Base-by-base conservation (phyloP, 2,113 vertebrate species). In the Anolis carolinensis region DNA sequence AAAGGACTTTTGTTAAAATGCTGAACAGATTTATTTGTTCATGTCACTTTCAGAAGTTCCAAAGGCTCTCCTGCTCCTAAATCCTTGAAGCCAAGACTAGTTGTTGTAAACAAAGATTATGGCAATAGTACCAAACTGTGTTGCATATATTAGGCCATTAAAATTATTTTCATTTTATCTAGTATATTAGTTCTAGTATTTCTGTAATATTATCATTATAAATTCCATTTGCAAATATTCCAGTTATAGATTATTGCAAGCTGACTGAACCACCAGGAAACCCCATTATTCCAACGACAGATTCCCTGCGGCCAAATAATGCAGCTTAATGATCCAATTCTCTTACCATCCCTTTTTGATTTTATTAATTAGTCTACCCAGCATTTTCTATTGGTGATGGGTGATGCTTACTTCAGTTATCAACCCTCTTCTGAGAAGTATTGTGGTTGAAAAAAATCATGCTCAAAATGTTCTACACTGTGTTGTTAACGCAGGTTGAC, bases 241-340 rank as follows among this genome's bases (percentile, higher is more conserved):
- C 92, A 93, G 93, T 95, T 93, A 94, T 90, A 93, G 95, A 75
- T 83, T 72, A 94, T 92, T 48, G 86, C 76, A 89, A 88, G 92
- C 87, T 88, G 87, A 95, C 95, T 90, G 88, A 91, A 94, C 85
- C 96, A 96, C 93, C 91, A 90, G 95, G 95, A 91, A 93, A 88
- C 87, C 16, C 50, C 18, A 50, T 34, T 87, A 89, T 94, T 94
- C 90, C 89, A 88, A 82, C 92, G 95, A 92, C 88, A 93, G 94
- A 63, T 90, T 93, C 94, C 94, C 67, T 18, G 83, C 86, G 82
- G 93, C 79, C 93, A 88, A 93, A 92, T 68, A 76, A 91, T 92
- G 93, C 92, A 91, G 90, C 89, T 94, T 92, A 96, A 96, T 95
- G 93, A 83, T 83, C 70, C 65, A 59, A 65, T 80, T 80, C 7